A percentile compares a stretch with the other conserved stretches of the same genome.
These are phyloP conservation scores for Petrocephalus zakoni DNA, from an alignment of 2,113 vertebrate genomes.

Conservation along the genomic window DNA sequence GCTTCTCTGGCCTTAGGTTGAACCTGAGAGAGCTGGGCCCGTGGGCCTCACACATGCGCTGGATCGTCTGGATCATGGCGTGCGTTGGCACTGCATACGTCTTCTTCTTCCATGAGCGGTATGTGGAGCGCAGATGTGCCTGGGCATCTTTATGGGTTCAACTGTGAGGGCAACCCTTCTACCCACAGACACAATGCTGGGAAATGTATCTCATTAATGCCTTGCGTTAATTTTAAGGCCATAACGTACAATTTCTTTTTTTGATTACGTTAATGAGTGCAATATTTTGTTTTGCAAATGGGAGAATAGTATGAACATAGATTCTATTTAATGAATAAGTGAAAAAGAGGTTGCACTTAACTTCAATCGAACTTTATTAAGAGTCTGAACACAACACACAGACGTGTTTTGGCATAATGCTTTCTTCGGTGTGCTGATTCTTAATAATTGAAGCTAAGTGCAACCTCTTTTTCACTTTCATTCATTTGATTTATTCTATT, in stretches of 20 bases:
- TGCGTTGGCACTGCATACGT: constrained; percentile 80
- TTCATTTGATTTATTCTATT: no score
- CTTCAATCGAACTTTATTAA: no score
- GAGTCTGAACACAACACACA: no score
- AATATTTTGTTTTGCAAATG: background rate
- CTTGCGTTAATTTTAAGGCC: background rate
- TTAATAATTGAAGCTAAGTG: no score
- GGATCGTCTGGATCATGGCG: constrained; percentile 96
- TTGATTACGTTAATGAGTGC: background rate
- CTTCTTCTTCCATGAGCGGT: constrained; percentile 94
- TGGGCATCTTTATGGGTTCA: background rate
- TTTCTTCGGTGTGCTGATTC: no score
- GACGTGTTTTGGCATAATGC: no score
- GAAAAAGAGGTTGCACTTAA: no score
- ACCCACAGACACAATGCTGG: background rate
- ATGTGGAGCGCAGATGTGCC: constrained; percentile 27
- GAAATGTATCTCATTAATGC: background rate
- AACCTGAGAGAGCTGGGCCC: constrained; percentile 88
- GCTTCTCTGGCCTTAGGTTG: constrained; percentile 62
- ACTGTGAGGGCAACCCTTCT: background rate
- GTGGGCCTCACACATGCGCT: constrained; percentile 92
- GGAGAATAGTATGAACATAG: background rate
- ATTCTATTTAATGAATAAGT: no score
- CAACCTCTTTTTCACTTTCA: no score
- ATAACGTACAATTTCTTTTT: background rate